These are phyloP conservation scores for Strigamia transsilvanica DNA, from an alignment of 2,888 invertebrate species.

Conservation along the genomic window DNA sequence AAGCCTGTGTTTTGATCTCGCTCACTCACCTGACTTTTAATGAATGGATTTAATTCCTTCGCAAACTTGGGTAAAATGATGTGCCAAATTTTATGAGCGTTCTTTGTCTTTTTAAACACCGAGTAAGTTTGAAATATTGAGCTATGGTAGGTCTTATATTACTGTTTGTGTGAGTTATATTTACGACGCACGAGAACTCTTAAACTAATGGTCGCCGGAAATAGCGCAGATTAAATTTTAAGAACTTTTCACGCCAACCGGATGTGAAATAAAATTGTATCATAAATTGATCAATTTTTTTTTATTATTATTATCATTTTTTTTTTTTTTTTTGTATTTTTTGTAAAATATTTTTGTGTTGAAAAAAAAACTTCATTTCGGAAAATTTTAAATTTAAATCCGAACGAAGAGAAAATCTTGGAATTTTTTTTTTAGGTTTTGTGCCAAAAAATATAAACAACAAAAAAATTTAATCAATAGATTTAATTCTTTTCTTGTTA, in stretches of 20 bases:
- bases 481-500: constrained; percentile 42
- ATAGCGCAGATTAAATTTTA: constrained; percentile 27
- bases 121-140: constrained; percentile 37
- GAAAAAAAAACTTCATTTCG: background rate
- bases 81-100: constrained; percentile 43
- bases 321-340: background rate
- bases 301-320: background rate
- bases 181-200: constrained; percentile 24
- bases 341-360: too few species aligned
- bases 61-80: constrained; percentile 41
- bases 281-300: constrained; percentile 1
- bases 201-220: constrained; percentile 27
- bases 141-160: constrained; percentile 18
- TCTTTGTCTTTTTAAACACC: constrained; percentile 45
- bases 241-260: constrained; percentile 18
- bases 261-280: constrained; percentile 7
- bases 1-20: constrained; percentile 27
- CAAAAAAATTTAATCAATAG: background rate
- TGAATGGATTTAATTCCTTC: constrained; percentile 41
- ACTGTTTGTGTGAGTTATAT: constrained; percentile 18
- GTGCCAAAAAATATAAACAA: background rate
- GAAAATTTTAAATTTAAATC: constrained; percentile 4
- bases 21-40: constrained; percentile 40
- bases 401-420: background rate
- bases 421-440: background rate